Conservation (phyloP, 2,888 invertebrate genomes). For the Calliphora vomitoria region DNA sequence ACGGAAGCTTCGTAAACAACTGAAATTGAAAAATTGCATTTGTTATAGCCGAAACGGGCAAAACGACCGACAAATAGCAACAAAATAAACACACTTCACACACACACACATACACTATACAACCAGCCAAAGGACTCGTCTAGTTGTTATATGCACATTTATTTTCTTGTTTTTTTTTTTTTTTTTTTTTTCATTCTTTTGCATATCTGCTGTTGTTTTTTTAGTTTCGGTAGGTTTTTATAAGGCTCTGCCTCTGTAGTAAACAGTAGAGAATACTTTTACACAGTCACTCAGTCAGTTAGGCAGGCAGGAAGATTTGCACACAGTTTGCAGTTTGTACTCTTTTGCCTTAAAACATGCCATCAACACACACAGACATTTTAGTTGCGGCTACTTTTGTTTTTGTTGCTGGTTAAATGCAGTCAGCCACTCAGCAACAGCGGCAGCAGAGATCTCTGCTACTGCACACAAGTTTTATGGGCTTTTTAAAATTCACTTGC, state of each 20-base stretch:
- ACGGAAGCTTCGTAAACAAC: constrained; percentile 72
- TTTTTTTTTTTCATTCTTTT: too few relatives aligned
- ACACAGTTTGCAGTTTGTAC: constrained; percentile 52
- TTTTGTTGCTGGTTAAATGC: constrained; percentile 45
- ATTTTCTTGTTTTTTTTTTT: constrained; percentile 7
- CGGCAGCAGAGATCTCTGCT: constrained; percentile 32
- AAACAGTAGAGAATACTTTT: constrained; percentile 57
- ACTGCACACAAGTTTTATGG: constrained; percentile 66
- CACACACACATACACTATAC: constrained; percentile 20
- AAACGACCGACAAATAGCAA: constrained; percentile 54
- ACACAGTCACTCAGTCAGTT: constrained; percentile 22
- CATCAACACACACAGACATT: constrained; percentile 34
- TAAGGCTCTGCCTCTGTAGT: constrained; percentile 70
- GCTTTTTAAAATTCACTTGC: constrained; percentile 15
- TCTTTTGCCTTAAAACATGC: constrained; percentile 48
- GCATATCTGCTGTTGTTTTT: constrained; percentile 41
- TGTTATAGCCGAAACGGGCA: constrained; percentile 57
- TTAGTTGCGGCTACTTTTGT: constrained; percentile 37
- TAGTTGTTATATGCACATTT: constrained; percentile 71
- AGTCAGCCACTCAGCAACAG: constrained; percentile 39
- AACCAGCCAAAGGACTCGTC: constrained; percentile 55
- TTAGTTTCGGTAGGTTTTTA: constrained; percentile 61
- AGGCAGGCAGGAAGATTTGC: constrained; percentile 15
- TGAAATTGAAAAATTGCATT: constrained; percentile 69
- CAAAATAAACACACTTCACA: constrained; percentile 38